Conservation (phyloP, 2,113 vertebrate species). For the Eulemur rufifrons region DNA sequence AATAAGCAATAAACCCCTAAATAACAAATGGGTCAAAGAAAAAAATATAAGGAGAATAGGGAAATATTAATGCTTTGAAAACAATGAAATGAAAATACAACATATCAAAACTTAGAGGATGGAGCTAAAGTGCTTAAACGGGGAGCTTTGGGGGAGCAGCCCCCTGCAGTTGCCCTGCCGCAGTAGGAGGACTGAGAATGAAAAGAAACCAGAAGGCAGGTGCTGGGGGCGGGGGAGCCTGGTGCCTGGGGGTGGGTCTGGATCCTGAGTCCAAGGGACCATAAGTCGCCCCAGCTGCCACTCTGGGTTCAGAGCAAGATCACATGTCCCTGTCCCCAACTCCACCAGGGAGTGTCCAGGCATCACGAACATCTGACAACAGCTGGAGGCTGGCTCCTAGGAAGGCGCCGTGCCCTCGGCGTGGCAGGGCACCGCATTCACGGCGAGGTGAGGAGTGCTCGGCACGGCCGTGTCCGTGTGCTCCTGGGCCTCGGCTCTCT, state of each 20-base stretch:
- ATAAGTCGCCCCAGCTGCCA: accelerated
- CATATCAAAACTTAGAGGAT: neutral
- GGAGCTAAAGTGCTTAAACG: neutral
- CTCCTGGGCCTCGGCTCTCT: neutral
- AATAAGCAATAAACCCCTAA: neutral
- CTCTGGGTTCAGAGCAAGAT: neutral
- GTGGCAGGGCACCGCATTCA: accelerated
- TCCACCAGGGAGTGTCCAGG: neutral
- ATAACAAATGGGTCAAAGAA: neutral
- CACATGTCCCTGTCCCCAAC: accelerated
- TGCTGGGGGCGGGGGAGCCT: accelerated
- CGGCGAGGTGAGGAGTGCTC: accelerated
- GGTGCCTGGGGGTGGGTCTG: accelerated
- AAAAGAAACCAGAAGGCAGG: too few species aligned
- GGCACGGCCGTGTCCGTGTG: accelerated
- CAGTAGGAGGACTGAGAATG: accelerated
- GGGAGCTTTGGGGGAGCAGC: neutral
- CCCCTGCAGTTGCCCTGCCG: accelerated
- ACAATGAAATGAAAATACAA: neutral
- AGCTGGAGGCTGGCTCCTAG: accelerated
- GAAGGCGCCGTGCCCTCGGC: accelerated
- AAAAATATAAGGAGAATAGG: neutral
- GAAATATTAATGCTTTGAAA: neutral
- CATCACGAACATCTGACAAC: accelerated
- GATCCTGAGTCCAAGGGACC: too few species aligned